These are phyloP conservation scores for Porphyrio hochstetteri DNA, from an alignment of 2,113 vertebrate species.

Conservation along the genomic window DNA sequence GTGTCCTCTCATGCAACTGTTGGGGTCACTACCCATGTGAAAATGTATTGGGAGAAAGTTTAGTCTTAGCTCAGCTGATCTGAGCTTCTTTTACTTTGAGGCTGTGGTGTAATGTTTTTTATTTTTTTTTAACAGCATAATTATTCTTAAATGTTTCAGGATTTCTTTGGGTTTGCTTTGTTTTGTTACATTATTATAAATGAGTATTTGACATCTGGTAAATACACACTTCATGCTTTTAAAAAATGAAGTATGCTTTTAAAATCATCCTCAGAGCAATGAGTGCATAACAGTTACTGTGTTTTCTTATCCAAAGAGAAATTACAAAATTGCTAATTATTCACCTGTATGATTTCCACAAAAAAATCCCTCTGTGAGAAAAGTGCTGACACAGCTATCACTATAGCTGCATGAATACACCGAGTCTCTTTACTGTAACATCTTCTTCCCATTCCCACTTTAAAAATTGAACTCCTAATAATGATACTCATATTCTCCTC, in stretches of 20 bases:
- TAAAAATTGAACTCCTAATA: background rate
- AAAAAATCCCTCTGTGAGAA: background rate
- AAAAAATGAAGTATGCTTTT: background rate
- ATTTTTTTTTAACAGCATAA: background rate
- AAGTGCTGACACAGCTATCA: background rate
- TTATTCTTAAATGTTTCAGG: background rate
- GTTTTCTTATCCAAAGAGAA: background rate
- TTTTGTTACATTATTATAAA: background rate
- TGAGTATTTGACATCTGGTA: background rate
- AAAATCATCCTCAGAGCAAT: background rate
- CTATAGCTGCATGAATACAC: background rate
- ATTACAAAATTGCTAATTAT: background rate
- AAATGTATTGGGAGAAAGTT: background rate
- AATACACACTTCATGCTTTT: background rate
- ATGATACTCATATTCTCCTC: background rate
- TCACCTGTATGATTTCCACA: background rate
- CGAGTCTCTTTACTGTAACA: background rate
- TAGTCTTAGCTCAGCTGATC: background rate
- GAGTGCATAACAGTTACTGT: background rate
- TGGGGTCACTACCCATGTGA: background rate
- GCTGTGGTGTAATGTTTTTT: background rate
- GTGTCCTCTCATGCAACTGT: rapidly evolving
- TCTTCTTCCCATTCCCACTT: background rate
- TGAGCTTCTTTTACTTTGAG: background rate
- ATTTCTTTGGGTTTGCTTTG: background rate